Evolutionary conservation across 2,888 invertebrate species (phyloP).

Genomic region (Adelphocoris suturalis): DNA sequence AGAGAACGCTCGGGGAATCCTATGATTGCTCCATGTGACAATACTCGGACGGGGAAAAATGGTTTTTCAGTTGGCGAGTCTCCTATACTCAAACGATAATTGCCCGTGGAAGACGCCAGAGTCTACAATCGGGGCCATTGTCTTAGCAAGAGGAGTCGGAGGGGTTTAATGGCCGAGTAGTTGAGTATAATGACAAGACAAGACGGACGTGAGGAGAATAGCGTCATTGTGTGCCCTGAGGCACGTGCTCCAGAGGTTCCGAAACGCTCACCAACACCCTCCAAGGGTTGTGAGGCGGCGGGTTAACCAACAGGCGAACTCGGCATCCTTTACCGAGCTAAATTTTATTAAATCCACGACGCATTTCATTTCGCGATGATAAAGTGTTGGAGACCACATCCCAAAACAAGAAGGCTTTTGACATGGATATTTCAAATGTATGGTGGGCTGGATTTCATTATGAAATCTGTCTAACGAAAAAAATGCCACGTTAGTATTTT

Average conservation of each 20-base stretch:
- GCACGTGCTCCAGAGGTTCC: slow-evolving; percentile 51
- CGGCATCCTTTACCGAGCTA: too few species aligned
- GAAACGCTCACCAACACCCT: background rate
- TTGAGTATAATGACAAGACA: slow-evolving; percentile 66
- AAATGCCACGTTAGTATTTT: too few species aligned
- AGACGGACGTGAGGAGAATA: slow-evolving; percentile 67
- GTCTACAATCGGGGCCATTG: slow-evolving; percentile 63
- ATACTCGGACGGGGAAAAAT: slow-evolving; percentile 37
- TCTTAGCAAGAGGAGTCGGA: background rate
- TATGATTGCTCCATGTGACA: slow-evolving; percentile 30
- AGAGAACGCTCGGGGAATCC: background rate
- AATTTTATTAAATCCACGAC: too few species aligned
- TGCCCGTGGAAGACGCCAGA: slow-evolving; percentile 40
- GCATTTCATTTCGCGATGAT: too few species aligned
- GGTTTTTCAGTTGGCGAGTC: slow-evolving; percentile 50
- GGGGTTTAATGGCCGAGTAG: slow-evolving; percentile 63
- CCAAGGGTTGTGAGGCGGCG: too few species aligned
- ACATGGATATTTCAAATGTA: too few species aligned
- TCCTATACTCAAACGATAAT: slow-evolving; percentile 23
- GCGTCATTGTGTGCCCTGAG: slow-evolving; percentile 51
- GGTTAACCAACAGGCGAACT: too few species aligned
- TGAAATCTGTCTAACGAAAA: too few species aligned
- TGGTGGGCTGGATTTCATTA: too few species aligned
- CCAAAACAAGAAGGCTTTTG: too few species aligned
- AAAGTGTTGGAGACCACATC: too few species aligned